Evolutionary conservation across 2,888 invertebrate species (phyloP).

Genomic region (Acrobasis suavella): DNA sequence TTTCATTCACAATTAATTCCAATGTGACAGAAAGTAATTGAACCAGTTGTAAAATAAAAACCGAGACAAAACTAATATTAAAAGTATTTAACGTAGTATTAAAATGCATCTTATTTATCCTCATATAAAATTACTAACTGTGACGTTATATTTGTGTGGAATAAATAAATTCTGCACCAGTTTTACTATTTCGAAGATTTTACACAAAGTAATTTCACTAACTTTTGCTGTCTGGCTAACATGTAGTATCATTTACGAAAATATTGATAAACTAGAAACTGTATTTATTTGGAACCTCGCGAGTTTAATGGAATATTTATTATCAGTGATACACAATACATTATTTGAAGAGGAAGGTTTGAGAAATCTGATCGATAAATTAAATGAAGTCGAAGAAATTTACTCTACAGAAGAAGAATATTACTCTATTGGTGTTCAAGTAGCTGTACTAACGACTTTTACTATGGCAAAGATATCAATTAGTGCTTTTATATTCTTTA

Average conservation of each 20-base stretch:
- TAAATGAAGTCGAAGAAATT: conserved; percentile 1
- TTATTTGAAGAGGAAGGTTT: conserved; percentile 1
- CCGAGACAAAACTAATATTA: too few species aligned
- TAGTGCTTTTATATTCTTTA: neutral
- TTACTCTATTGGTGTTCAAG: neutral
- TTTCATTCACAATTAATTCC: too few species aligned
- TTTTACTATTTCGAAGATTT: neutral
- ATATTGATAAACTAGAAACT: neutral
- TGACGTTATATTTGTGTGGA: neutral
- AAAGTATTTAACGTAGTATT: too few species aligned
- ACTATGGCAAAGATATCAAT: neutral
- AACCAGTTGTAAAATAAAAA: too few species aligned
- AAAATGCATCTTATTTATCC: conserved; percentile 1
- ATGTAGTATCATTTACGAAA: neutral
- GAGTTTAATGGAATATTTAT: conserved; percentile 1
- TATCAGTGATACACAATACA: neutral
- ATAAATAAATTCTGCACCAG: conserved; percentile 1
- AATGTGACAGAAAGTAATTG: too few species aligned
- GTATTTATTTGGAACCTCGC: neutral
- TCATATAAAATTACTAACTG: conserved; percentile 13
- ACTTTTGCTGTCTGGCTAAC: neutral
- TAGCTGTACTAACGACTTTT: conserved; percentile 6
- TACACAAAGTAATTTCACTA: conserved; percentile 1
- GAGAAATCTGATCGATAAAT: neutral
- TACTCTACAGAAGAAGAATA: neutral